Base-by-base conservation (phyloP, 2,797 vertebrate genomes). In the Notoglanidium macrostoma region DNA sequence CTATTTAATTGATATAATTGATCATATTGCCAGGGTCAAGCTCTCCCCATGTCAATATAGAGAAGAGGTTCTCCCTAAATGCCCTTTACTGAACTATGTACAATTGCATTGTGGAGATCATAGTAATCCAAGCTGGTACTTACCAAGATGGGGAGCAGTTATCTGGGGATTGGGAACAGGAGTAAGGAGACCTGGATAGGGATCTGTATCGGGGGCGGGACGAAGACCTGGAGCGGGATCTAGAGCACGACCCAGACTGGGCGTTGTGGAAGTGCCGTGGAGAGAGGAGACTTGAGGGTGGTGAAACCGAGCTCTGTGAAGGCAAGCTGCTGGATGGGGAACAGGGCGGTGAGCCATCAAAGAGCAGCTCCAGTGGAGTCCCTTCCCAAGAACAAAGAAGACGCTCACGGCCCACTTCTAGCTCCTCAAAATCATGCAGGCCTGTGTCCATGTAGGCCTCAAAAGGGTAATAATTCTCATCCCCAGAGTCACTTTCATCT, bases 291-390 rank as follows among this genome's bases (percentile, higher is more conserved):
- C 96, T 90, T 97, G 89, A 97, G 88, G 97, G 97, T 88, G 98
- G 97, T 87, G 98, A 99, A 92, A 97, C 94, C 0, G 97, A 98
- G 95, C 97, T 96, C 95, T 98, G 96, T 90, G 98, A 97, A 1
- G 97, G 98, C 92, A 97, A 98, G 92, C 97, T 98, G 93, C 97
- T 98, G 94, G 97, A 97, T 93, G 97, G 97, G 90, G 98, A 99
- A 91, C 96, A 96, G 92, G 98, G 97, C 92, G 98, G 97, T 17
- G 98, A 98, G 94, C 95, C 92, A 94, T 98, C 96, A 86, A 99
- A 97, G 91, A 99, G 97, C 87, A 98, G 96, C 94, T 97, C 98
- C 95, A 97, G 94, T 91, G 96, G 97, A 90, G 96, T 96, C 95
- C 97, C 97, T 94, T 98, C 97, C 97, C 98, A 99, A 59, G 97